Evolutionary conservation across 2,888 invertebrate species (phyloP), one percentile per base, ranked within the genome.

Genomic region (Pyrrhia umbra): DNA sequence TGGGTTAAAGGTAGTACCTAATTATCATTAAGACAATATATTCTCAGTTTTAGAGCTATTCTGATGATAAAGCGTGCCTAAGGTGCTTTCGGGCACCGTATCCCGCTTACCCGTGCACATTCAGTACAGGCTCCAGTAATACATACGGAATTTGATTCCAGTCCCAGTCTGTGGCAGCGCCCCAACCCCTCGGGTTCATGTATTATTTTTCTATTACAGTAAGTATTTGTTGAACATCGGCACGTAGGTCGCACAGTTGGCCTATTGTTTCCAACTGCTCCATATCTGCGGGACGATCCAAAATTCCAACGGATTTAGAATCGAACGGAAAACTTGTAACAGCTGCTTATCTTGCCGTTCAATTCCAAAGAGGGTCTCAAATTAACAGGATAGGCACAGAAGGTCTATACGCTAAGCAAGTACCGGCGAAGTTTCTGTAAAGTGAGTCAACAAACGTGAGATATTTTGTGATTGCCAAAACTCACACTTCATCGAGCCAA

Each of bases 341-440:
- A 76, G 71, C 76, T 71, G 72, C 62, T 79, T 75, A 75, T 75
- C 75, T 62, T 60, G 25, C 50, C 50, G 40, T 57, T 64, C 59
- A 63, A 67, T 75, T 69, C 46, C 21, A 13, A 62, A 56, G 52
- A 77, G 78, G 78, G 64, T 52, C 20, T 47, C 6, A 20, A 40
- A 6, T 18, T 10, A 5, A 15, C 8, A 30, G 9, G 9, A 37
- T 1, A 39, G 1, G 9, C 2, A 39, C 70, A 75, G 71, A 75
- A 71, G 46, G 34, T 40, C 21, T 30, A 69, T n/a, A n/a, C n/a
- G n/a, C n/a, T 42, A n/a, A 21, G 4, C 8, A 20, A 10, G 13
- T 27, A n/a, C n/a, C 9, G 10, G 2, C 10, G 21, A 30, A 40
- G 13, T 27, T 0, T 6, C 1, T 6, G 2, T 2, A 47, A 20